Conservation (phyloP, 2,888 invertebrate genomes). For the Drosophila neonasuta region DNA sequence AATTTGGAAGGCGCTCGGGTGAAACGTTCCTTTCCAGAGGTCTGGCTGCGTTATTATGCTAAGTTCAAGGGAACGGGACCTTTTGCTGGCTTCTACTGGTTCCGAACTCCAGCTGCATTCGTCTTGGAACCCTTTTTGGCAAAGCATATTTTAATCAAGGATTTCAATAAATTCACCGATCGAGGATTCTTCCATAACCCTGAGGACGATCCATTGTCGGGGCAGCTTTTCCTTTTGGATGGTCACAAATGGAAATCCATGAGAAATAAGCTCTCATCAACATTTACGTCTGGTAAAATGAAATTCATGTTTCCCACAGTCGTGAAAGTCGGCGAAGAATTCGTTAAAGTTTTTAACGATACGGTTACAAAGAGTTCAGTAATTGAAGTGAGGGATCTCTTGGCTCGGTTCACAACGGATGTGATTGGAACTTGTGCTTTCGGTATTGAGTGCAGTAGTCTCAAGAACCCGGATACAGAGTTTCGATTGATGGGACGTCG, state of each 20-base stretch:
- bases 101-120: conserved; percentile 60
- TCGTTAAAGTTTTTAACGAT: conserved; percentile 48
- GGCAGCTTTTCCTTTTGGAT: conserved; percentile 77
- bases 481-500: conserved; percentile 74
- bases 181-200: conserved; percentile 77
- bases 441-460: conserved; percentile 82
- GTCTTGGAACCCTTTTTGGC: conserved; percentile 55
- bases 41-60: conserved; percentile 47
- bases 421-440: conserved; percentile 83
- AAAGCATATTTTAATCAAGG: conserved; percentile 73
- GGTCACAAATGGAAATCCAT: conserved; percentile 82
- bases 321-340: conserved; percentile 53
- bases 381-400: conserved; percentile 70
- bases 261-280: conserved; percentile 82
- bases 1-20: conserved; percentile 42
- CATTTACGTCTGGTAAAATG: conserved; percentile 83
- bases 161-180: conserved; percentile 79
- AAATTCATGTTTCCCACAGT: conserved; percentile 82
- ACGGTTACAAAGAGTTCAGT: conserved; percentile 24
- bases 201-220: conserved; percentile 80
- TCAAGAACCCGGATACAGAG: conserved; percentile 79
- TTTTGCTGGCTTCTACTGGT: conserved; percentile 73
- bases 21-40: conserved; percentile 30
- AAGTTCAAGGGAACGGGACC: conserved; percentile 50
- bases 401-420: conserved; percentile 82